phyloP scores from a whole-genome alignment of 2,888 invertebrate species.

The Anticlea derivata region DNA sequence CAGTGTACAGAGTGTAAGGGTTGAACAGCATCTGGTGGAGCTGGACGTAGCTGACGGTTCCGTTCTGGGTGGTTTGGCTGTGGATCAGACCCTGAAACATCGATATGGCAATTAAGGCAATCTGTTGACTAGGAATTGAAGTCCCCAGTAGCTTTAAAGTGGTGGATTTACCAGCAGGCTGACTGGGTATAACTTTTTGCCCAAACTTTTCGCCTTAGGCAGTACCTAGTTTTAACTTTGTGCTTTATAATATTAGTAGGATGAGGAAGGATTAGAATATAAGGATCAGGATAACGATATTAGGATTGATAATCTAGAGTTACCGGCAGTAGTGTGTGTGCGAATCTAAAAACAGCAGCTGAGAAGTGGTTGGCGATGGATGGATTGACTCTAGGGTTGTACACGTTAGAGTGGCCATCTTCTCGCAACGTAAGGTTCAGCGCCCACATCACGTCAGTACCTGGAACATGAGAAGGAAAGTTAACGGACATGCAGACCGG shows the following conservation, averaged over 20 bases:
- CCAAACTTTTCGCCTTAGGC: no score
- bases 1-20: slow-evolving; percentile 87
- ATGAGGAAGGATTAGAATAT: no score
- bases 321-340: slow-evolving; percentile 92
- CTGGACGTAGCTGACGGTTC: slow-evolving; percentile 85
- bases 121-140: no score
- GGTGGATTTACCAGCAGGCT: no score
- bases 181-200: no score
- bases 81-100: slow-evolving; percentile 87
- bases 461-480: slow-evolving; percentile 49
- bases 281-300: no score
- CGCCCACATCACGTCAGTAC: slow-evolving; percentile 80
- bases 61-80: slow-evolving; percentile 82
- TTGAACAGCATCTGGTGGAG: slow-evolving; percentile 92
- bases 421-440: slow-evolving; percentile 77
- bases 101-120: no score
- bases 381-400: slow-evolving; percentile 88
- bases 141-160: no score
- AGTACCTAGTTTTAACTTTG: no score
- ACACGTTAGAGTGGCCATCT: slow-evolving; percentile 79
- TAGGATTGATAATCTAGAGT: slow-evolving; percentile 36
- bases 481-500: no score
- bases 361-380: slow-evolving; percentile 93
- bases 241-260: no score
- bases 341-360: slow-evolving; percentile 93